phyloP scores from a whole-genome alignment of 2,888 invertebrate species.

The Apotomis capreana region DNA sequence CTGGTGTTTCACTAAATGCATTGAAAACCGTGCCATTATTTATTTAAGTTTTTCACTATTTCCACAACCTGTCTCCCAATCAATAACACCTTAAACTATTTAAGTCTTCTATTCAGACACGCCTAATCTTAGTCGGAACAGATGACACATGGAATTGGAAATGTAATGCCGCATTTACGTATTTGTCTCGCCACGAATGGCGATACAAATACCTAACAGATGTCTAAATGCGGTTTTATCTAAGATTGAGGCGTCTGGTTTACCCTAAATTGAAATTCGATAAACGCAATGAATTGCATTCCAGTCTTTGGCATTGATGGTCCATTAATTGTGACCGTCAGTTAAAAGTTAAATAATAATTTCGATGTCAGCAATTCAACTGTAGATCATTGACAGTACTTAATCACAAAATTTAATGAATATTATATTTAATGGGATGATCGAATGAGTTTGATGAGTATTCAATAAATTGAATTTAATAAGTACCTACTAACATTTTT shows the following conservation, averaged over 20 bases:
- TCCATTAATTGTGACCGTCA: conserved; percentile 44
- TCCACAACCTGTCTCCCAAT: conserved; percentile 7
- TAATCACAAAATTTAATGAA: background rate
- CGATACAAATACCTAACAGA: too few relatives aligned
- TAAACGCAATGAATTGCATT: conserved; percentile 48
- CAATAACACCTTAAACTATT: conserved; percentile 33
- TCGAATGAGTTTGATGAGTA: conserved; percentile 7
- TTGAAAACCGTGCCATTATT: background rate
- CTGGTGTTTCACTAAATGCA: background rate
- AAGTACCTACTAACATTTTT: background rate
- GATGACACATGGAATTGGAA: conserved; percentile 29
- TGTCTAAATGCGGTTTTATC: conserved; percentile 18
- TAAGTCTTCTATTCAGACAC: conserved; percentile 38
- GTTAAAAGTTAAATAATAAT: conserved; percentile 16
- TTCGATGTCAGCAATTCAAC: conserved; percentile 20
- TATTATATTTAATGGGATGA: conserved; percentile 6
- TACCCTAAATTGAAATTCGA: conserved; percentile 41
- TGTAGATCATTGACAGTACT: conserved; percentile 1
- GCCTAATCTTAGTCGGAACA: conserved; percentile 33
- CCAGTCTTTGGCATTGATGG: conserved; percentile 61
- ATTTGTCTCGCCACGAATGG: too few relatives aligned
- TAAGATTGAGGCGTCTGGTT: conserved; percentile 40
- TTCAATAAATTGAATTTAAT: conserved; percentile 6
- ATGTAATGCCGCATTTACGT: too few relatives aligned
- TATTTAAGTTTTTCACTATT: conserved; percentile 8